A percentile compares a stretch with the other conserved stretches of the same genome.
Evolutionary conservation across 2,113 vertebrate genomes (phyloP).

Genomic region (Tautogolabrus adspersus): DNA sequence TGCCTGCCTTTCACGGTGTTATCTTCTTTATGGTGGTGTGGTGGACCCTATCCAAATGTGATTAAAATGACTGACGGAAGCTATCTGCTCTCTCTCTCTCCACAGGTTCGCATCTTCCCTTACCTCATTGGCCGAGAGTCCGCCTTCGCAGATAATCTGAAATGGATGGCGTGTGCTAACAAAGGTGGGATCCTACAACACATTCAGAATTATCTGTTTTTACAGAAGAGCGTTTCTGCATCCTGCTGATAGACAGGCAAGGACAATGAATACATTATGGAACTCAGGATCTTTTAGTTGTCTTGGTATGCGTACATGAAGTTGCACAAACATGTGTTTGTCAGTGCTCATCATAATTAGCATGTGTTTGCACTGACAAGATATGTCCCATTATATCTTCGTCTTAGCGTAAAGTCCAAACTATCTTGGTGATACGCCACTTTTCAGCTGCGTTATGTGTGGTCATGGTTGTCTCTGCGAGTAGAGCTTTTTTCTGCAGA

Average conservation of each 20-base stretch:
- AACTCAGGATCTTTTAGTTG: conserved; percentile 32
- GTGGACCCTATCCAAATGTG: conserved; percentile 54
- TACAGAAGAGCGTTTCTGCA: conserved; percentile 13
- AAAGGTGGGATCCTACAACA: conserved; percentile 87
- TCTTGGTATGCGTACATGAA: conserved; percentile 27
- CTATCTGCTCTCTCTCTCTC: conserved; percentile 64
- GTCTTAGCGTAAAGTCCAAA: conserved; percentile 38
- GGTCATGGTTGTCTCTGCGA: conserved; percentile 58
- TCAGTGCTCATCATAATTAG: conserved; percentile 54
- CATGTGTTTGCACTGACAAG: conserved; percentile 36
- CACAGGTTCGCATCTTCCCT: conserved; percentile 84
- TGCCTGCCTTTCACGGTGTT: conserved; percentile 42
- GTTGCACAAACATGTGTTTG: conserved; percentile 36
- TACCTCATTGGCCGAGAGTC: conserved; percentile 93
- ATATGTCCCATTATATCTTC: conserved; percentile 57
- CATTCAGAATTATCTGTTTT: conserved; percentile 45
- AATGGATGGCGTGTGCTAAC: conserved; percentile 99
- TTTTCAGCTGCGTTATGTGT: conserved; percentile 51
- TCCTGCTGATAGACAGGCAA: not conserved
- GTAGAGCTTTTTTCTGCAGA: conserved; percentile 53
- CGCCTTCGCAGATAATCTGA: conserved; percentile 97
- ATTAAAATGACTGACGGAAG: conserved; percentile 79
- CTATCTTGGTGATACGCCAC: conserved; percentile 22
- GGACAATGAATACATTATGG: conserved; percentile 8
- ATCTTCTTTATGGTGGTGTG: conserved; percentile 54